A percentile compares a stretch with the other conserved stretches of the same genome.
Conservation (phyloP, 2,113 vertebrate genomes). For the Donacobius atricapilla region DNA sequence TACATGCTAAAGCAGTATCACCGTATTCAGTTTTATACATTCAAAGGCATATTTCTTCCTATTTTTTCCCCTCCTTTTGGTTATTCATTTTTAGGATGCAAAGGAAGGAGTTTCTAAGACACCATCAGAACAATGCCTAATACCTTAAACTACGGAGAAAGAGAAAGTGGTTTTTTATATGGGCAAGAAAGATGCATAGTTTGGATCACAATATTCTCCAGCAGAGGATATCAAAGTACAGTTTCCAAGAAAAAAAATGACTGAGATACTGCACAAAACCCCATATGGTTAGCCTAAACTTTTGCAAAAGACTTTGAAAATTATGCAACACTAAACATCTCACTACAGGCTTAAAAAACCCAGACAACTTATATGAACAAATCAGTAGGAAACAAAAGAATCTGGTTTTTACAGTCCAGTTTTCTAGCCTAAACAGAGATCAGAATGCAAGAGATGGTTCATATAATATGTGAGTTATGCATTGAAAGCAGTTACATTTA, state of each 20-base stretch:
- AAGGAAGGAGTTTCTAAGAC: neutral
- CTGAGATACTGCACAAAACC: neutral
- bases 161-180: neutral
- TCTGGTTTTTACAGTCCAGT: neutral
- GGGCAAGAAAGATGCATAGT: neutral
- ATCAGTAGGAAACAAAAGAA: neutral
- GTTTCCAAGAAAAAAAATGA: neutral
- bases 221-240: neutral
- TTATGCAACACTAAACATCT: neutral
- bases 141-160: neutral
- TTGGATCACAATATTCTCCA: neutral
- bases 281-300: neutral
- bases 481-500: neutral
- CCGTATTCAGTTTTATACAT: neutral
- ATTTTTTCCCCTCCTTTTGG: neutral
- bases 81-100: neutral
- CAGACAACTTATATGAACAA: neutral
- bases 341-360: neutral
- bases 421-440: neutral
- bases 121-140: neutral
- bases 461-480: neutral
- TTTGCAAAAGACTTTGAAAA: neutral
- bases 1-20: neutral
- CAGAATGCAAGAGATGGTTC: neutral
- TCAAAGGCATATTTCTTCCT: neutral